Evolutionary conservation across 2,113 vertebrate species (phyloP), one percentile per base, ranked within the genome.

Genomic region (Sarotherodon lohbergeri): DNA sequence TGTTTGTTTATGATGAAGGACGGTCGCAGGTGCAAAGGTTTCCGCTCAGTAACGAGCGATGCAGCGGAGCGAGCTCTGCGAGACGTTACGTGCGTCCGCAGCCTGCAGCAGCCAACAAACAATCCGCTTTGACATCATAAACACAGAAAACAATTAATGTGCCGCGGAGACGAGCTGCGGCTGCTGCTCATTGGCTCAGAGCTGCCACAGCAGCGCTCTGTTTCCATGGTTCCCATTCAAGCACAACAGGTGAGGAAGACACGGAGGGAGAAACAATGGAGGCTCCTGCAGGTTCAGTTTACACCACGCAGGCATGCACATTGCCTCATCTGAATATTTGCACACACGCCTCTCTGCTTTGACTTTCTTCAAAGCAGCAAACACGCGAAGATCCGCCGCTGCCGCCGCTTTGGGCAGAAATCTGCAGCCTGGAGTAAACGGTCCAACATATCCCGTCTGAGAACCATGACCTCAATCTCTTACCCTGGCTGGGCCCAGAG

Each of bases 221-320:
- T 95, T 95, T 84, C 94, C 94, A 93, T 94, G 93, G 93, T 56
- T 82, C 71, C 94, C 92, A 90, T 66, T 88, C 76, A 93, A 61
- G 86, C 78, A 11, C 90, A 93, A 94, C 94, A 94, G 92, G 93
- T 93, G 83, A 93, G 56, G 80, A 19, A 24, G 86, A 16, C 81
- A 16, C 6, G 9, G 11, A 5, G 61, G 36, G n/a, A 16, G 61
- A 22, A 78, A 78, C 73, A 32, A 50, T 1, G 55, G 57, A 54
- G 41, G 84, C 32, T 80, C 50, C 50, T 55, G 27, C 54, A n/a
- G 55, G n/a, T 59, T 71, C 9, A 16, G 22, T 39, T 13, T 54
- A 29, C 81, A 52, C 14, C 7, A 63, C 52, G 27, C 17, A 61
- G 56, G 3, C 56, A 32, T 29, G 83, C 73, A 7, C 43, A 32